Conservation (phyloP, 2,888 invertebrate genomes). For the Platypus cylindrus region DNA sequence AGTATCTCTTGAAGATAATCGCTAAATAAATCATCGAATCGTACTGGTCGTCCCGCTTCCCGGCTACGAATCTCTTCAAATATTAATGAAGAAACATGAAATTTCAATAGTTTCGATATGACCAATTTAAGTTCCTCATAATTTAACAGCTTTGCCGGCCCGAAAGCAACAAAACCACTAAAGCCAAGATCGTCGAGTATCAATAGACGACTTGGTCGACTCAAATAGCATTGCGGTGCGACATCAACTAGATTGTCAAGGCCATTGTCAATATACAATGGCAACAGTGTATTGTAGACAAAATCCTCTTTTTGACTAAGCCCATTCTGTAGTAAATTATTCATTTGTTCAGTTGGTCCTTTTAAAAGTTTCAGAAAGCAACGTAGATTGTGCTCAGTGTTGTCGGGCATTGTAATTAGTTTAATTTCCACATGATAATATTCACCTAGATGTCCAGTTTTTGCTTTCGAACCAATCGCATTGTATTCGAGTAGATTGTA, state of each 20-base stretch:
- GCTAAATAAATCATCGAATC: constrained; percentile 24
- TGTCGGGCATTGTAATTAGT: background rate
- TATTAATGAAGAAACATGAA: constrained; percentile 27
- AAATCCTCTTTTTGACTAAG: constrained; percentile 18
- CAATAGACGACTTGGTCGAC: constrained; percentile 24
- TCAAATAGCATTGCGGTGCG: constrained; percentile 29
- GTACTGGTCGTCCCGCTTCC: constrained; percentile 15
- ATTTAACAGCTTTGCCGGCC: constrained; percentile 5
- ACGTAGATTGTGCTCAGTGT: background rate
- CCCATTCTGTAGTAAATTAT: constrained; percentile 2
- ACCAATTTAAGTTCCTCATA: constrained; percentile 17
- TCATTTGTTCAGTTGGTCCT: background rate
- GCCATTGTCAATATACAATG: constrained; percentile 25
- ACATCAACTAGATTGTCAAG: constrained; percentile 17
- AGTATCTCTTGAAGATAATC: constrained; percentile 12
- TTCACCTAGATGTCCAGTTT: constrained; percentile 22
- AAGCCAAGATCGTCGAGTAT: constrained; percentile 31
- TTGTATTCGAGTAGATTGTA: constrained; percentile 17
- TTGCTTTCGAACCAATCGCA: constrained; percentile 15
- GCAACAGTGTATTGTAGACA: constrained; percentile 34
- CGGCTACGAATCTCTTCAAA: constrained; percentile 19
- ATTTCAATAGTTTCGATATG: constrained; percentile 21
- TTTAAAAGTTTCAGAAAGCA: constrained; percentile 5
- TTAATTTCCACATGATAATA: constrained; percentile 21
- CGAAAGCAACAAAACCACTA: constrained; percentile 10